Conservation (phyloP, 2,113 vertebrate genomes). For the Grantiella picta region DNA sequence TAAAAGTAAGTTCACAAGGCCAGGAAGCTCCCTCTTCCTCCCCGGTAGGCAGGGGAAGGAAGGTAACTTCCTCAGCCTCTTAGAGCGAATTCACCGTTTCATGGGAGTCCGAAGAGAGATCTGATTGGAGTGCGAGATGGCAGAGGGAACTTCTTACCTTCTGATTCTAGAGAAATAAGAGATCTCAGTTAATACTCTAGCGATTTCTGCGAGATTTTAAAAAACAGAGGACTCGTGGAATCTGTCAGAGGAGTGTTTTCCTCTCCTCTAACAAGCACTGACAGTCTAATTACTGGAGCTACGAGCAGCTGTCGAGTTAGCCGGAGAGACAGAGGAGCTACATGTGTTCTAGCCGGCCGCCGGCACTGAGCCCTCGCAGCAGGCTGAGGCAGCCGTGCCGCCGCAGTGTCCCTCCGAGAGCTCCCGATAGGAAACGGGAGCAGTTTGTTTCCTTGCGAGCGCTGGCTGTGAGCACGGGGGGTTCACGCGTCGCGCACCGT, state of each 20-base stretch:
- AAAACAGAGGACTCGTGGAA: constrained; percentile 78
- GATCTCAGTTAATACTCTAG: constrained; percentile 70
- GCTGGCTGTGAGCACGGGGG: not conserved
- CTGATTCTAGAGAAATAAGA: constrained; percentile 41
- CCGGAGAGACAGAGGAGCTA: constrained; percentile 74
- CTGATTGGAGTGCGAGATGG: not conserved
- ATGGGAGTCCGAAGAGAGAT: not conserved
- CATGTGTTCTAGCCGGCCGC: constrained; percentile 64
- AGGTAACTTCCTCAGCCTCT: not conserved
- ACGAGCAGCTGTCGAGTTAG: constrained; percentile 94
- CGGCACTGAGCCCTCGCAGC: not conserved
- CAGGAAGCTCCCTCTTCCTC: not conserved
- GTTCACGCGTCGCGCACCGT: not conserved
- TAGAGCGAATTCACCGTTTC: not conserved
- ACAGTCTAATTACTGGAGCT: constrained; percentile 96
- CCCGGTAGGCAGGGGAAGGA: not conserved
- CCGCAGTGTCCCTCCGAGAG: not conserved
- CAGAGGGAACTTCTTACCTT: constrained; percentile 10
- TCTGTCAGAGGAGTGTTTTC: constrained; percentile 86
- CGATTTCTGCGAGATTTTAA: constrained; percentile 69
- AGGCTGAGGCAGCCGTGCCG: not conserved
- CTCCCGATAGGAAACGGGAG: not conserved
- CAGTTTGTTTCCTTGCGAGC: not conserved
- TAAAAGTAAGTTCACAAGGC: not conserved
- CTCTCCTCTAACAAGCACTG: constrained; percentile 92